Evolutionary conservation across 2,888 invertebrate genomes (phyloP), one percentile per base, ranked within the genome.

Genomic region (Orchesellides sinensis): DNA sequence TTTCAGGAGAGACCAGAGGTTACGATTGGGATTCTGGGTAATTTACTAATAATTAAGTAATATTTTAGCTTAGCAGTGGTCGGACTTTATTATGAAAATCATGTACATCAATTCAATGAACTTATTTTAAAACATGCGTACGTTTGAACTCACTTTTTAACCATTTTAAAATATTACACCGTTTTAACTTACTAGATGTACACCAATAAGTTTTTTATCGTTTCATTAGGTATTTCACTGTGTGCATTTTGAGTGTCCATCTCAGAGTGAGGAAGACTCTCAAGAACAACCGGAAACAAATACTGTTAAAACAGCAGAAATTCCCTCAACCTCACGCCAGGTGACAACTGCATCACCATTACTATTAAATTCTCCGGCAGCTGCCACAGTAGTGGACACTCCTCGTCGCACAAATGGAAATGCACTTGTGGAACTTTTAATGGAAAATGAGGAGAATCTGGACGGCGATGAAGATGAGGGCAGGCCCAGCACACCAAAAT

Each of bases 211-310:
- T 40, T 40, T n/a, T 40, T 0, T 25, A 5, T 61, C n/a, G n/a
- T n/a, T n/a, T 23, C 8, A 29, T 0, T 27, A 97, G 96, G 97
- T 98, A 75, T 99, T 99, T 91, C 98, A 99, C 90, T 95, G 98
- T 90, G 99, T 99, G 72, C 99, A 99, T 91, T 95, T 99, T 90
- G 99, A 99, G 91, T 97, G 97, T 89, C 98, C 99, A 5, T 94
- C 96, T 32, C 94, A 94, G 88, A 81, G 84, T 25, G 85, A 83
- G 12, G 85, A 83, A 32, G 87, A 86, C 45, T 25, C 69, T n/a
- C 8, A 32, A 23, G 78, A 79, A 27, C 63, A 49, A 23, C 25
- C 63, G 8, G 80, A 72, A 40, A 40, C 32, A 21, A 12, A 10
- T 59, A 21, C 25, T n/a, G 32, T 45, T 17, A 49, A 59, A 25